These are phyloP conservation scores for Zaprionus camerounensis DNA, from an alignment of 1,140 invertebrate genomes.

Conservation along the genomic window DNA sequence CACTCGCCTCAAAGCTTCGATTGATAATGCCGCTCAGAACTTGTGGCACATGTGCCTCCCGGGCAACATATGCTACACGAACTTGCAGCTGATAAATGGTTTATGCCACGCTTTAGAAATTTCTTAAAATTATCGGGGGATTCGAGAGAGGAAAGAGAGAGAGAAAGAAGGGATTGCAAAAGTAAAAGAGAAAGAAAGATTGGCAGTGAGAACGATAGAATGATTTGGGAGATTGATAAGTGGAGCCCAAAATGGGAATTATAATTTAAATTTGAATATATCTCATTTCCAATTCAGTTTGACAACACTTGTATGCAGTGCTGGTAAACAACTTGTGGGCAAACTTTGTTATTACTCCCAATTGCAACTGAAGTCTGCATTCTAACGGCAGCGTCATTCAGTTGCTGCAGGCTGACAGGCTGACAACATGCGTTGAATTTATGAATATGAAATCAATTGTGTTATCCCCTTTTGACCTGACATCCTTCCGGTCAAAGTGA, in stretches of 20 bases:
- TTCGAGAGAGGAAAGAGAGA: neutral
- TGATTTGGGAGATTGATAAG: neutral
- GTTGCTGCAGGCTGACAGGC: conserved; percentile 50
- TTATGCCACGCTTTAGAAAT: conserved; percentile 63
- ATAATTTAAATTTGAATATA: neutral
- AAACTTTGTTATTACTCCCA: neutral
- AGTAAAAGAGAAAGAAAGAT: neutral
- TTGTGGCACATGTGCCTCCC: conserved; percentile 15
- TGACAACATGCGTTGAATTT: conserved; percentile 79
- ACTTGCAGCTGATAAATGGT: conserved; percentile 53
- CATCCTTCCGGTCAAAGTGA: conserved; percentile 83
- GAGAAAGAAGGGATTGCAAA: neutral
- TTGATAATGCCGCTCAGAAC: conserved; percentile 40
- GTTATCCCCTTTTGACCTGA: conserved; percentile 80
- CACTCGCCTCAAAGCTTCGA: conserved; percentile 29
- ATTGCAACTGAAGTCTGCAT: neutral
- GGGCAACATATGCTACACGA: conserved; percentile 41
- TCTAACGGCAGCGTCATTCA: conserved; percentile 42
- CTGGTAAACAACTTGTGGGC: neutral
- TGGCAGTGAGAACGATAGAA: neutral
- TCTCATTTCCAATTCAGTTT: neutral
- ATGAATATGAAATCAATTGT: conserved; percentile 83
- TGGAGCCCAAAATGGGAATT: neutral
- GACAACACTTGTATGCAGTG: neutral
- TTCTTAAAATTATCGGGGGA: conserved; percentile 49